Percentiles rank a stretch among this genome's conserved stretches.
Evolutionary conservation across 1,140 invertebrate genomes (phyloP).

Genomic region (Helicoverpa zea): DNA sequence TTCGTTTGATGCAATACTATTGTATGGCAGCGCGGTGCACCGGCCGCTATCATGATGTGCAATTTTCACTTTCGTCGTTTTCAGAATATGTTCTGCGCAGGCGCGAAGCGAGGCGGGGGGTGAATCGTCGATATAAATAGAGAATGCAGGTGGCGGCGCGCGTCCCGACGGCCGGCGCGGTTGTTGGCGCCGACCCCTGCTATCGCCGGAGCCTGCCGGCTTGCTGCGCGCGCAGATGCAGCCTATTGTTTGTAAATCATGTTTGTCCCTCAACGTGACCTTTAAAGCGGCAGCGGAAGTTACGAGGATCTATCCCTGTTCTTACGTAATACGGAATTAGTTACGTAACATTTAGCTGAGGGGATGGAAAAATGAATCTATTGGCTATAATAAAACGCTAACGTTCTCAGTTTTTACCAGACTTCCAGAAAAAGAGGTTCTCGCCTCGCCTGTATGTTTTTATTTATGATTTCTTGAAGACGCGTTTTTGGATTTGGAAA

Average conservation of each 20-base stretch:
- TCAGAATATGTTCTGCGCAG: slow-evolving; percentile 75
- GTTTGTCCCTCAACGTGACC: slow-evolving; percentile 65
- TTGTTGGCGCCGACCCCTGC: slow-evolving; percentile 26
- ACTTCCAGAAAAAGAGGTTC: too few relatives aligned
- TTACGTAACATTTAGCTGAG: too few relatives aligned
- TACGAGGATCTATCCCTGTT: slow-evolving; percentile 29
- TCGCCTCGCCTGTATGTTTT: too few relatives aligned
- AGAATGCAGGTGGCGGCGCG: slow-evolving; percentile 64
- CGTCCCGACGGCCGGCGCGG: slow-evolving; percentile 62
- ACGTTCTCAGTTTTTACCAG: too few relatives aligned
- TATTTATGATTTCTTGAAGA: too few relatives aligned
- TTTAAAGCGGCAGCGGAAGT: slow-evolving; percentile 57
- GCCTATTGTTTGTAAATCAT: slow-evolving; percentile 74
- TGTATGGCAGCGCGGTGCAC: slow-evolving; percentile 61
- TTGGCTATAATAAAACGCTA: too few relatives aligned
- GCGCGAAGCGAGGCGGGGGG: slow-evolving; percentile 68
- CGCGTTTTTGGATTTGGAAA: too few relatives aligned
- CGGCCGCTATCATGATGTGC: slow-evolving; percentile 76
- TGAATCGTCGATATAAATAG: slow-evolving; percentile 83
- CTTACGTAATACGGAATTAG: not conserved
- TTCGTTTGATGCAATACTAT: slow-evolving; percentile 56
- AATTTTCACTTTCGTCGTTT: slow-evolving; percentile 83
- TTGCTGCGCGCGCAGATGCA: slow-evolving; percentile 66
- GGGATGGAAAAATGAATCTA: too few relatives aligned
- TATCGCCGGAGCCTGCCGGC: slow-evolving; percentile 20